Base-by-base conservation (phyloP, 1,140 invertebrate genomes). In the Holcopasites calliopsidis region DNA sequence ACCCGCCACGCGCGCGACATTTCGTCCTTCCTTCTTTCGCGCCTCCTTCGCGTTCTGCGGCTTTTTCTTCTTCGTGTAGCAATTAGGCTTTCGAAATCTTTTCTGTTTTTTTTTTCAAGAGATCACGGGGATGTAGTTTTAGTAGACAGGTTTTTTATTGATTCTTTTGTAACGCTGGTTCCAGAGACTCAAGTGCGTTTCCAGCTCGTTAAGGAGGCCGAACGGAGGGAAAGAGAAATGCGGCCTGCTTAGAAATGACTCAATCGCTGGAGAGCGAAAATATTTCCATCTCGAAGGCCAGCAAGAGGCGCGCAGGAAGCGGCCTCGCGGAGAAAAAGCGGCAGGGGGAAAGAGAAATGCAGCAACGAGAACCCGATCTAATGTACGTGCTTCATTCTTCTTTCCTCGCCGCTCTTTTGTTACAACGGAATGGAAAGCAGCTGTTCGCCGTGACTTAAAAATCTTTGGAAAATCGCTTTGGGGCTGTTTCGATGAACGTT, bases 241-340 rank as follows among this genome's bases (percentile, higher is more conserved):
- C 38, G 50, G 0, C 55, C 55, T 33, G 28, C 70, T 77, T 78
- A 82, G 68, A 78, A 82, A 65, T 82, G 80, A 82, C 80, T 82
- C 72, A 79, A 83, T 83, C 61, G 54, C 49, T 44, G 75, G 57
- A 79, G 65, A 74, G 52, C 91, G 35, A 75, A 64, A 76, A 73
- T 87, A 86, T 16, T 82, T 85, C 82, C 80, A 87, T 84, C 82
- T 86, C 83, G 62, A 90, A 88, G 68, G 86, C 78, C 71, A 88
- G 89, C 84, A 86, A 64, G 80, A 88, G 4, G 75, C 88, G 68
- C 88, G 89, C 13, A 82, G 71, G 89, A n/a, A 83, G 89, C 21
- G 75, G 84, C 16, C 47, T 47, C 26, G 49, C 8, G 3, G 49
- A 66, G 40, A 65, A 74, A 64, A 74, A 83, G 65, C 40, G 76